A percentile compares a stretch with the other conserved stretches of the same genome.
Conservation (phyloP, 2,113 vertebrate genomes). For the Solea solea region DNA sequence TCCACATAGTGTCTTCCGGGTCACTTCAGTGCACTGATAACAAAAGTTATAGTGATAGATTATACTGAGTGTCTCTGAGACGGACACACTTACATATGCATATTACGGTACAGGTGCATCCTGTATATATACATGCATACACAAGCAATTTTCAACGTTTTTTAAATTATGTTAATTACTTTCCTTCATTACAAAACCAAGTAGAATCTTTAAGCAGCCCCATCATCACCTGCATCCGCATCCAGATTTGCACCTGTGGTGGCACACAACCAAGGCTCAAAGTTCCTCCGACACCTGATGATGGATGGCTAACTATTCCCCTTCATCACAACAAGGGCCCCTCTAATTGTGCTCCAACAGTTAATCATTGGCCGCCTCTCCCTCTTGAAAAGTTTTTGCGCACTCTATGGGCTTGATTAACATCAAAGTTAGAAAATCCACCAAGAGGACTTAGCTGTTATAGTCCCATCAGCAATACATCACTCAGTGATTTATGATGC, state of each 20-base stretch:
- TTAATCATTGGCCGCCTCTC: slow-evolving; percentile 45
- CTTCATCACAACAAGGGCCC: slow-evolving; percentile 33
- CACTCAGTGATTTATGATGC: slow-evolving; percentile 58
- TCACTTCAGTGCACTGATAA: slow-evolving; percentile 41
- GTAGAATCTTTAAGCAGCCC: neutral
- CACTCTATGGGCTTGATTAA: slow-evolving; percentile 40
- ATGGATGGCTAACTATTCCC: slow-evolving; percentile 47
- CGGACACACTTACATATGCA: neutral
- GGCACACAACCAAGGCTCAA: slow-evolving; percentile 37
- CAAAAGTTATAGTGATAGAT: neutral
- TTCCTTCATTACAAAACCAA: neutral
- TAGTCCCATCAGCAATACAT: slow-evolving; percentile 53
- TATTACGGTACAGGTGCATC: neutral
- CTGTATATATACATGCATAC: neutral
- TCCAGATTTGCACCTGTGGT: slow-evolving; percentile 40
- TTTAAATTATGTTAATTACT: neutral
- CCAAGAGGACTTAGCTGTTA: slow-evolving; percentile 29
- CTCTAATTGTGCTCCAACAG: slow-evolving; percentile 40
- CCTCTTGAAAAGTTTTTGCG: slow-evolving; percentile 12
- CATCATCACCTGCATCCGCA: slow-evolving; percentile 15
- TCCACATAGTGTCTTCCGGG: slow-evolving; percentile 33
- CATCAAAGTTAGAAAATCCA: slow-evolving; percentile 48
- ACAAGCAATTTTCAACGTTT: neutral
- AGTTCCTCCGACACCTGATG: slow-evolving; percentile 44
- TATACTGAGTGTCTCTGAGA: neutral